phyloP scores from a whole-genome alignment of 2,888 invertebrate genomes.

The Machimus rusticus region DNA sequence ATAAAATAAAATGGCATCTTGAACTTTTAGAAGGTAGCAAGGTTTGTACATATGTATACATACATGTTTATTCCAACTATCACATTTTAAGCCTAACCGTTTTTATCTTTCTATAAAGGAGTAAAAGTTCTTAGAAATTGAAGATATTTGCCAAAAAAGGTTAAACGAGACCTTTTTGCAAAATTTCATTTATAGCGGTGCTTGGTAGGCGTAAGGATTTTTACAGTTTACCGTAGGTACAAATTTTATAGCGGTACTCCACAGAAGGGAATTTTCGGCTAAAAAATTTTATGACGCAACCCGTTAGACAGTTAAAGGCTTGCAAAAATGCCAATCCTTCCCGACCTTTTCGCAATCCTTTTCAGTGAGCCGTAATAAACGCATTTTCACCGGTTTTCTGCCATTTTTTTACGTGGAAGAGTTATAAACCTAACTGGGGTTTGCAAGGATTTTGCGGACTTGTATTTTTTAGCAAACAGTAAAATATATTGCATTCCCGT shows the following conservation, averaged over 20 bases:
- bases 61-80: background rate
- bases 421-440: background rate
- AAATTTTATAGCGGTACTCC: background rate
- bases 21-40: background rate
- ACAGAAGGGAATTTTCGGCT: background rate
- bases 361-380: background rate
- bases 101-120: background rate
- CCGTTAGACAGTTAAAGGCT: conserved; percentile 15
- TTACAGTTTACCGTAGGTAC: background rate
- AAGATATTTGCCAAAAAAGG: background rate
- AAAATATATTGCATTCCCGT: background rate
- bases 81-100: background rate
- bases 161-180: too few relatives aligned
- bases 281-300: background rate
- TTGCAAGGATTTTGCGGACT: background rate
- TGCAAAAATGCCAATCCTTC: conserved; percentile 1
- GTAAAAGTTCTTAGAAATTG: background rate
- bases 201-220: background rate
- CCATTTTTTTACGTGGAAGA: conserved; percentile 2
- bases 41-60: too few relatives aligned
- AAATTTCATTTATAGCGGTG: background rate
- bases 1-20: background rate
- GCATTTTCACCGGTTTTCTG: background rate
- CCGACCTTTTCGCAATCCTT: conserved; percentile 9
- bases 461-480: background rate